These are phyloP conservation scores for Chrysemys picta DNA, from an alignment of 2,113 vertebrate genomes.

Conservation along the genomic window DNA sequence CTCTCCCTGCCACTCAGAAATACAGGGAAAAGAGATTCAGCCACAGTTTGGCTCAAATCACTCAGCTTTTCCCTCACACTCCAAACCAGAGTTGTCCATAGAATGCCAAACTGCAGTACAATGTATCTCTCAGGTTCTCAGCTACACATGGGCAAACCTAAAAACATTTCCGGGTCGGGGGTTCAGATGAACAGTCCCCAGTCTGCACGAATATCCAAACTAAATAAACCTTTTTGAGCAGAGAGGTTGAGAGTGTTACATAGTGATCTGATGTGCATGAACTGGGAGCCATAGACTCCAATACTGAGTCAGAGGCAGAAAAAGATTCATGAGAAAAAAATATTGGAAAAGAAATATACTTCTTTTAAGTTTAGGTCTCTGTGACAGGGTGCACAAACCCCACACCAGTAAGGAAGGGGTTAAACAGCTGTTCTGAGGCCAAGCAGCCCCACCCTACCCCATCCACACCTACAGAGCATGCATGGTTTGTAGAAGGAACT, in stretches of 20 bases:
- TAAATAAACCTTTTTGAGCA: background rate
- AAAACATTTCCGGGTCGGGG: background rate
- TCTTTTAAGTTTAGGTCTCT: background rate
- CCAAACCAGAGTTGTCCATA: background rate
- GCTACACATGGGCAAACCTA: background rate
- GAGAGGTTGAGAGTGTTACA: fast-evolving
- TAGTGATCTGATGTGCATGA: background rate
- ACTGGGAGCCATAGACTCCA: background rate
- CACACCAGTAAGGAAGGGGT: background rate
- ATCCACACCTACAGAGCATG: background rate
- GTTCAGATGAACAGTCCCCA: fast-evolving
- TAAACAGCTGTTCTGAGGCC: background rate
- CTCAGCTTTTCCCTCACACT: background rate
- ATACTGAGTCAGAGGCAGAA: background rate
- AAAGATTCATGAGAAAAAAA: background rate
- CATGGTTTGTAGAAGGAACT: background rate
- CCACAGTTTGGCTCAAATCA: background rate
- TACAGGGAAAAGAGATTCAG: fast-evolving
- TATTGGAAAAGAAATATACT: background rate
- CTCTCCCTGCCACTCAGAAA: background rate
- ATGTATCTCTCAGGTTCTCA: background rate
- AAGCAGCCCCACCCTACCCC: too few species aligned
- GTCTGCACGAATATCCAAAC: background rate
- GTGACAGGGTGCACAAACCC: background rate
- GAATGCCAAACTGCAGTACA: background rate